Evolutionary conservation across 2,113 vertebrate genomes (phyloP).

Genomic region (Oceanites oceanicus): DNA sequence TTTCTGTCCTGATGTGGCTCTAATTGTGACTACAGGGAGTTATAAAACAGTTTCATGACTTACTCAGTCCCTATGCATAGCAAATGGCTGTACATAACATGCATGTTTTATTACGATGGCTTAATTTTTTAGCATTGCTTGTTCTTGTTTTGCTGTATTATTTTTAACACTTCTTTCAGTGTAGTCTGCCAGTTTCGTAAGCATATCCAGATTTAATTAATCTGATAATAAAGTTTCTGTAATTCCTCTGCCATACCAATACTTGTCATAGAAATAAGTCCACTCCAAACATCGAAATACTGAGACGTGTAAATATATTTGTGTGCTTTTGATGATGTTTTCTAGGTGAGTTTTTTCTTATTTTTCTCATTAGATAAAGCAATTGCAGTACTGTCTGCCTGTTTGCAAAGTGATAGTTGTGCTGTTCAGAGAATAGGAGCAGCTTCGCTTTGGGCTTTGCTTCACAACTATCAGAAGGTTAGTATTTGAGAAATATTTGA

Average conservation of each 20-base stretch:
- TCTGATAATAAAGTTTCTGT: neutral
- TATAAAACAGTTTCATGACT: neutral
- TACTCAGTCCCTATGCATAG: neutral
- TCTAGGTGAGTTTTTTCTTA: neutral
- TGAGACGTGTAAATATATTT: neutral
- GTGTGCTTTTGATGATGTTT: neutral
- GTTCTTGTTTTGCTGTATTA: neutral
- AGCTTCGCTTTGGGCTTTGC: slow-evolving; percentile 91
- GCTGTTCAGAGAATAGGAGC: slow-evolving; percentile 83
- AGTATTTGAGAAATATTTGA: slow-evolving; percentile 3
- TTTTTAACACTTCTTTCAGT: neutral
- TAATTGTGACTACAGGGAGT: slow-evolving; percentile 4
- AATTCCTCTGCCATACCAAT: neutral
- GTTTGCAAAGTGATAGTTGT: slow-evolving; percentile 81
- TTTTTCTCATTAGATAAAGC: slow-evolving; percentile 80
- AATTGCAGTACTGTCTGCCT: slow-evolving; percentile 77
- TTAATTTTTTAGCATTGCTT: neutral
- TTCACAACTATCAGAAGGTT: slow-evolving; percentile 94
- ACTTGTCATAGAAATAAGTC: neutral
- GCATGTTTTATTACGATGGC: neutral
- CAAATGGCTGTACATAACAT: neutral
- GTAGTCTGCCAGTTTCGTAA: neutral
- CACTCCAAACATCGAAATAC: neutral
- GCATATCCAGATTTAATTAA: neutral
- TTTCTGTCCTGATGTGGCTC: neutral